phyloP scores from a whole-genome alignment of 2,797 vertebrate genomes.

The Bryconaethiops microstoma region DNA sequence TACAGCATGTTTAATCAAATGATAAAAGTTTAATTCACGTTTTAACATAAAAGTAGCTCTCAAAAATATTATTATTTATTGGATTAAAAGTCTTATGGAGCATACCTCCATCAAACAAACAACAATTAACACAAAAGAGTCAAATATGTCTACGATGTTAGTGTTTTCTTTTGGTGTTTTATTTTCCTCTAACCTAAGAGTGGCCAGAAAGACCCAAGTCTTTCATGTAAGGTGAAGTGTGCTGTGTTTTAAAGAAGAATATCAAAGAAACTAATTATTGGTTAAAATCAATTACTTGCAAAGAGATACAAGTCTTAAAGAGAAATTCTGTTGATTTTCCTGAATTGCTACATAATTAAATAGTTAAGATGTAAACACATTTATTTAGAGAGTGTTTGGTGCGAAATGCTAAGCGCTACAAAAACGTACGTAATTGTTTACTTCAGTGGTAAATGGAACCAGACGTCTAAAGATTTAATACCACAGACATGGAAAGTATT shows the following conservation, averaged over 20 bases:
- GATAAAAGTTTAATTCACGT: too few species aligned
- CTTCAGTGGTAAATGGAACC: too few species aligned
- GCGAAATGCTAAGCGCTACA: too few species aligned
- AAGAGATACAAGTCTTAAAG: slow-evolving; percentile 80
- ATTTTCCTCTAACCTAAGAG: slow-evolving; percentile 65
- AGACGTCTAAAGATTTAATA: too few species aligned
- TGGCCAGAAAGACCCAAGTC: slow-evolving; percentile 69
- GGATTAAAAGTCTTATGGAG: background rate
- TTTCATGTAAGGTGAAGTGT: slow-evolving; percentile 66
- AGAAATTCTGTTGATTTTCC: too few species aligned
- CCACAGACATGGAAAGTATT: too few species aligned
- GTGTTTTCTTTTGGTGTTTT: slow-evolving; percentile 63
- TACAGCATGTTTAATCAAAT: background rate
- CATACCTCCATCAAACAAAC: background rate
- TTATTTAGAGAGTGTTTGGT: too few species aligned
- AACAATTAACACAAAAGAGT: background rate
- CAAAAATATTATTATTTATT: background rate
- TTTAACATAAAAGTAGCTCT: background rate
- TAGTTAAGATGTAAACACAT: background rate
- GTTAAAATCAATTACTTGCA: slow-evolving; percentile 83
- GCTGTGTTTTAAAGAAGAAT: slow-evolving; percentile 60
- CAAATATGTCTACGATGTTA: slow-evolving; percentile 61
- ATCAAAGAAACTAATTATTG: slow-evolving; percentile 69
- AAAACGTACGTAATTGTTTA: too few species aligned
- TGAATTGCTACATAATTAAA: background rate